Base-by-base conservation (phyloP, 1,140 invertebrate genomes). In the Apis cerana region DNA sequence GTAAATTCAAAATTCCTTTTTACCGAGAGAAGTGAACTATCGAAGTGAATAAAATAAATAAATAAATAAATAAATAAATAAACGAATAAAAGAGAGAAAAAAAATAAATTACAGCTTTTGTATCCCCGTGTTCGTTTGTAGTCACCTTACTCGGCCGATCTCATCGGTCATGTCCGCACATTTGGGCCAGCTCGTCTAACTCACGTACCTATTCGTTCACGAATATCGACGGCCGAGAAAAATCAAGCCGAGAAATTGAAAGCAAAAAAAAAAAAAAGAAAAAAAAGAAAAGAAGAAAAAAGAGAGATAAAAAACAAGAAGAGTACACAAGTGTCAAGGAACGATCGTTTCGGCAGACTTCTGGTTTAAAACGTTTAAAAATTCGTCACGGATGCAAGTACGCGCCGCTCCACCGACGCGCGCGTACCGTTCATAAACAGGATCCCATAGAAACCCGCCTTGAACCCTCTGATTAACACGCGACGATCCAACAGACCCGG, bases 111-210 rank as follows among this genome's bases (percentile, higher is more conserved):
- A 19, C 54, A 74, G 56, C 56, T 74, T 43, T 43, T 74, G 19
- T 43, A n/a, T 59, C 71, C 71, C 56, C 56, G 71, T 74, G 54
- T 75, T 61, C 71, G 71, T 75, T 61, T 23, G 13, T 62, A 61
- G 43, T 61, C 79, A 64, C 19, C 9, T 15, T 27, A 64, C 33
- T 75, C 65, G n/a, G 43, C 72, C 72, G 54, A 58, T 23, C 9
- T 21, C 33, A 23, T 72, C 19, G 74, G 27, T 15, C 50, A 21
- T 56, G 80, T 79, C 86, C 87, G 89, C 84, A 85, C 85, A 82
- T 85, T 64, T 85, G 89, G 90, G 90, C 89, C 91, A 90, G 89
- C 90, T 90, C 89, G 90, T 92, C 81, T 81, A 89, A 80, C 87
- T 90, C 86, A 87, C 80, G 87, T 75, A 81, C 54, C 56, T 54